Conservation (phyloP, 2,797 vertebrate genomes). For the Esox lucius region DNA sequence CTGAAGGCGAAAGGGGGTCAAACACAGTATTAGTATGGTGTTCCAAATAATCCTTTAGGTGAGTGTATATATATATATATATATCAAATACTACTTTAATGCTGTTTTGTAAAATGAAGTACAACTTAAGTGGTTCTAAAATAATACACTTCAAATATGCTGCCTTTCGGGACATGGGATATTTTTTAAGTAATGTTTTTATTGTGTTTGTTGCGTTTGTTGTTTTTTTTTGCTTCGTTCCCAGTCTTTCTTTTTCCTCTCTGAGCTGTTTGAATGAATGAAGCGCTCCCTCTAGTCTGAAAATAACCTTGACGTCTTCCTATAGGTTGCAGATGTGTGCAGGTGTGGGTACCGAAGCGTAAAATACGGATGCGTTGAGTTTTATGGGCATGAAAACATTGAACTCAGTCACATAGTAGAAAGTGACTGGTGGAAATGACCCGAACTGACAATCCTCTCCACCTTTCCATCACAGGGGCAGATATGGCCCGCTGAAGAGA, state of each 20-base stretch:
- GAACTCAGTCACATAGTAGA: slow-evolving; percentile 26
- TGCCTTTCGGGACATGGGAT: neutral
- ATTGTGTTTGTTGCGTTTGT: slow-evolving; percentile 29
- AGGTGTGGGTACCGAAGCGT: slow-evolving; percentile 41
- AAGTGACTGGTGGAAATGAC: slow-evolving; percentile 30
- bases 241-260: slow-evolving; percentile 23
- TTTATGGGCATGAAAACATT: slow-evolving; percentile 38
- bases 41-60: too few species aligned
- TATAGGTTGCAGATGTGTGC: slow-evolving; percentile 37
- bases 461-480: slow-evolving; percentile 26
- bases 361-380: slow-evolving; percentile 43
- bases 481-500: slow-evolving; percentile 21
- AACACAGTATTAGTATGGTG: too few species aligned
- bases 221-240: slow-evolving; percentile 39
- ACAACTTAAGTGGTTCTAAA: slow-evolving; percentile 39
- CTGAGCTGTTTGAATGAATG: slow-evolving; percentile 35
- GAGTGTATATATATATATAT: too few species aligned
- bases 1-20: too few species aligned
- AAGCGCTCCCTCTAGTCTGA: slow-evolving; percentile 27
- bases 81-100: neutral
- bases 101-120: slow-evolving; percentile 13
- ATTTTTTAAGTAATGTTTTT: slow-evolving; percentile 8
- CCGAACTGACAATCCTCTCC: slow-evolving; percentile 29
- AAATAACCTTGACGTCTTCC: slow-evolving; percentile 37
- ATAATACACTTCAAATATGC: neutral